phyloP scores from a whole-genome alignment of 2,113 vertebrate genomes.

The Phrynocephalus versicolor region DNA sequence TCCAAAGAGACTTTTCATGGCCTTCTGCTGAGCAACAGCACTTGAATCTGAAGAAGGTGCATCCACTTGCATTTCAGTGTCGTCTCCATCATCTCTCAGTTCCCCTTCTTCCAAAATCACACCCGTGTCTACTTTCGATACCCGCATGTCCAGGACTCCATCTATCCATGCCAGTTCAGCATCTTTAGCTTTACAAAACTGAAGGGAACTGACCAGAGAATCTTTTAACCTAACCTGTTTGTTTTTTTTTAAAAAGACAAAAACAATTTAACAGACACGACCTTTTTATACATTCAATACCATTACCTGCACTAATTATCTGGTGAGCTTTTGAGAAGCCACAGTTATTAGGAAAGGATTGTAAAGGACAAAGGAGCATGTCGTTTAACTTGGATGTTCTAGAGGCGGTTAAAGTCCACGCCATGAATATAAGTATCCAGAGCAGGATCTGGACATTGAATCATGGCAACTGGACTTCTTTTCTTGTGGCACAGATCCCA shows the following conservation, averaged over 20 bases:
- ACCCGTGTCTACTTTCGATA: conserved; percentile 95
- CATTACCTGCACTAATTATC: background rate
- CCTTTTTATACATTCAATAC: background rate
- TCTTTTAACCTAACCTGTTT: conserved; percentile 94
- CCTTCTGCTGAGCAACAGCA: conserved; percentile 86
- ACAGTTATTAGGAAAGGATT: background rate
- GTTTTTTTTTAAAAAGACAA: background rate
- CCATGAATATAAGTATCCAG: background rate
- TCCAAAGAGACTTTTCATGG: conserved; percentile 93
- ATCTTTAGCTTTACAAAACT: conserved; percentile 97
- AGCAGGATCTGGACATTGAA: too few species aligned
- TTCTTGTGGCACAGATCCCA: too few species aligned
- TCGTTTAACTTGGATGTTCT: background rate
- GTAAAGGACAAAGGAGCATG: background rate
- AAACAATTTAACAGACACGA: background rate
- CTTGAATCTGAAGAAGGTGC: conserved; percentile 78
- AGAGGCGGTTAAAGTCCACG: background rate
- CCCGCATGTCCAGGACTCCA: conserved; percentile 95
- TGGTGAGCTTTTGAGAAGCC: background rate
- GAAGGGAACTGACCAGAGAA: conserved; percentile 96
- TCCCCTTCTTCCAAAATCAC: conserved; percentile 94
- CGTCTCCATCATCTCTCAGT: conserved; percentile 84
- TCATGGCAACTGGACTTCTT: too few species aligned
- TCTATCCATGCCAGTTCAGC: conserved; percentile 97
- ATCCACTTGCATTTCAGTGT: conserved; percentile 86